Evolutionary conservation across 2,113 vertebrate genomes (phyloP).

Genomic region (Peromyscus maniculatus): DNA sequence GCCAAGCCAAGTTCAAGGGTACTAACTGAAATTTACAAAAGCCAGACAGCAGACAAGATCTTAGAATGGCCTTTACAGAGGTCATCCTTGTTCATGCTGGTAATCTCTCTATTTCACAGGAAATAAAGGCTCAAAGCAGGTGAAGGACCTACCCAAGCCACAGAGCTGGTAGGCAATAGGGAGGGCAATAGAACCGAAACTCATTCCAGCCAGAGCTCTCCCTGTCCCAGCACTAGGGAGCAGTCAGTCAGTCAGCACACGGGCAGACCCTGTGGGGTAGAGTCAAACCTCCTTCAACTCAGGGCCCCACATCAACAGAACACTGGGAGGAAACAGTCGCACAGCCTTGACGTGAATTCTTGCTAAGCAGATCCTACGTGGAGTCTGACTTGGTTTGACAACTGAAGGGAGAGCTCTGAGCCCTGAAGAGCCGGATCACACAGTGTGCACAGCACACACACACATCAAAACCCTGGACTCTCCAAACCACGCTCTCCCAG

Average conservation of each 20-base stretch:
- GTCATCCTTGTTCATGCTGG: neutral
- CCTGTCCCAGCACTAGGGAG: neutral
- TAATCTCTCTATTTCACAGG: neutral
- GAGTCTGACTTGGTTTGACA: neutral
- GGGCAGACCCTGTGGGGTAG: neutral
- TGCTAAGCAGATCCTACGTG: neutral
- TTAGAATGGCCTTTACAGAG: conserved; percentile 29
- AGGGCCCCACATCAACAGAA: neutral
- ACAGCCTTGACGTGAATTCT: neutral
- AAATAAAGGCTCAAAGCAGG: neutral
- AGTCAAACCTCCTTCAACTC: neutral
- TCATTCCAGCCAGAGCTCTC: neutral
- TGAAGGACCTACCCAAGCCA: neutral
- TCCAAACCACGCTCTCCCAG: neutral
- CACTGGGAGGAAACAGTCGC: neutral
- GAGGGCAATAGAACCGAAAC: neutral
- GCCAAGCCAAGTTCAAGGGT: conserved; percentile 21
- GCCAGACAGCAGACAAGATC: neutral
- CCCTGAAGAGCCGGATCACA: neutral
- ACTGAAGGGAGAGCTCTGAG: neutral
- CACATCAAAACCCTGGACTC: neutral
- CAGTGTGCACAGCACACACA: neutral
- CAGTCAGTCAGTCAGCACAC: neutral
- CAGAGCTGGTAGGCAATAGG: neutral
- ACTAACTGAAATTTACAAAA: conserved; percentile 26